Evolutionary conservation across 2,113 vertebrate genomes (phyloP), one percentile per base, ranked within the genome.

Genomic region (Megaptera novaeangliae): DNA sequence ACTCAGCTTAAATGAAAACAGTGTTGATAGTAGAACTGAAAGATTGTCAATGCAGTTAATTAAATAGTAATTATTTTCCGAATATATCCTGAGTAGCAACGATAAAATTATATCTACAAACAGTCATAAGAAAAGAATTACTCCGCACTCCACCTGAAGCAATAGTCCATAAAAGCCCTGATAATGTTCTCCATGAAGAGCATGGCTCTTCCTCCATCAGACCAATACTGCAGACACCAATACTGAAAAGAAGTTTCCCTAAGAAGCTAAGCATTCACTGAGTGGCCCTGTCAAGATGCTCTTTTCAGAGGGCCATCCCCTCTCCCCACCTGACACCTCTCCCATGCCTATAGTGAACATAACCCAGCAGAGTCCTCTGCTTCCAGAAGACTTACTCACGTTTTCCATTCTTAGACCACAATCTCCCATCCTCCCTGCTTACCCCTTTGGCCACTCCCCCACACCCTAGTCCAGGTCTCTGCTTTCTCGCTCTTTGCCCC

Each of bases 61-160:
- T 95, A 94, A 90, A 77, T 27, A 69, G 92, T 82, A 96, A 97
- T 96, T 94, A 95, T 86, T 93, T 96, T 95, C 96, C 64, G 91
- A 94, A 95, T 85, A 87, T 94, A 93, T 95, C 91, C 84, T n/a
- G 61, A 97, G 95, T 74, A 88, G 61, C 1, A 10, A 96, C 87
- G 44, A 95, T 41, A 92, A 71, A 97, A 93, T 94, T 94, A 78
- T 94, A 96, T 96, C 96, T 96, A 92, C 80, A 97, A 96, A 97
- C 92, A 91, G 83, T 96, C 89, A 39, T 82, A 95, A 96, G 96
- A 94, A 97, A 95, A 78, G 82, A 96, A 96, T 91, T 81, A 91
- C 87, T 77, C 31, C 57, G 75, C 39, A 41, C 39, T 63, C 59
- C 41, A 96, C 92, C 92, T 86, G 92, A 88, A 85, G 94, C 89